Conservation (phyloP, 2,113 vertebrate genomes). For the Gymnarchus niloticus region DNA sequence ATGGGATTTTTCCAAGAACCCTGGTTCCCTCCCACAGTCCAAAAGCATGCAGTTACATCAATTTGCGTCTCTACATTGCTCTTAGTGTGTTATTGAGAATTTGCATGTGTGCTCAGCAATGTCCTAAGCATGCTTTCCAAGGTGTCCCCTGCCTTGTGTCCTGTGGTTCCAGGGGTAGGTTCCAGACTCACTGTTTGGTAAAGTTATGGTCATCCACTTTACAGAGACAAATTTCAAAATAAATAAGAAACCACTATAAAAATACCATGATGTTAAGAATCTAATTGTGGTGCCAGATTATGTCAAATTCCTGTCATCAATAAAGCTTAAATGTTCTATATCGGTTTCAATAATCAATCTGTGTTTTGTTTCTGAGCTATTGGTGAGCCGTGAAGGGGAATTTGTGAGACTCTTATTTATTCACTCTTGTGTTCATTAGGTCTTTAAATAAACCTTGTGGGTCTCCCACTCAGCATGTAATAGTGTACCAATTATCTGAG, state of each 20-base stretch:
- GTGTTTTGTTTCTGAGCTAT: background rate
- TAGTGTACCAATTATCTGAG: conserved; percentile 62
- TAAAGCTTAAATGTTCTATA: background rate
- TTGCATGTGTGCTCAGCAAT: background rate
- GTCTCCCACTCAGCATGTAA: conserved; percentile 50
- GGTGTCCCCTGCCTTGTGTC: background rate
- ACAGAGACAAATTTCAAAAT: background rate
- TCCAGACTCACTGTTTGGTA: background rate
- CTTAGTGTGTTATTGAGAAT: background rate
- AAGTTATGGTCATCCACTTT: background rate
- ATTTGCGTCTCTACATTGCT: background rate
- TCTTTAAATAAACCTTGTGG: conserved; percentile 46
- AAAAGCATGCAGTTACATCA: too few relatives aligned
- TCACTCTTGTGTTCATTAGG: conserved; percentile 54
- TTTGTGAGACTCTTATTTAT: conserved; percentile 35
- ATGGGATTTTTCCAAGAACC: background rate
- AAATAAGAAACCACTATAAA: background rate
- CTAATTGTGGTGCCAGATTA: background rate
- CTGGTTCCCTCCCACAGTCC: background rate
- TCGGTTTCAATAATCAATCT: background rate
- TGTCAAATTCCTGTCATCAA: background rate
- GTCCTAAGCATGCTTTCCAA: too few relatives aligned
- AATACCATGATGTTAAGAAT: background rate
- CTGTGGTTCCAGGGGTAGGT: background rate
- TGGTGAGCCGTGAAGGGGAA: background rate